Conservation (phyloP, 2,113 vertebrate genomes). For the Corapipo altera region DNA sequence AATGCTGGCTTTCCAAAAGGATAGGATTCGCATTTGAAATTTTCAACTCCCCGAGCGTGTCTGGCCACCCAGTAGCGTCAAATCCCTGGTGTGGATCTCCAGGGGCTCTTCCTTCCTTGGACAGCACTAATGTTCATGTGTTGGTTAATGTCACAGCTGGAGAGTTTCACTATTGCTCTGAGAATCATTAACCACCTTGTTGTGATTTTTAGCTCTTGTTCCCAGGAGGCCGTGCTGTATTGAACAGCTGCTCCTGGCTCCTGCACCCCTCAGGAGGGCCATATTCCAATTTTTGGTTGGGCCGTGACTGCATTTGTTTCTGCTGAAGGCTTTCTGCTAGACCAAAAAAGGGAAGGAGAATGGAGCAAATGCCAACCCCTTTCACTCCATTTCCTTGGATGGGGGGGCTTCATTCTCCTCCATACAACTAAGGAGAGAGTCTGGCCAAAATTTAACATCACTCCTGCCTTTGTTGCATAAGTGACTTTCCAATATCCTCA, state of each 20-base stretch:
- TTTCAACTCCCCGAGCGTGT: neutral
- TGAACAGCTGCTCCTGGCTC: conserved; percentile 68
- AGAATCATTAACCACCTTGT: conserved; percentile 67
- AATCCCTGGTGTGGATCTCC: conserved; percentile 42
- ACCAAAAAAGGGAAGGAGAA: conserved; percentile 62
- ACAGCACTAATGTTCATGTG: conserved; percentile 40
- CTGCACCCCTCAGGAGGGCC: conserved; percentile 48
- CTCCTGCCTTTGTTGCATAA: conserved; percentile 50
- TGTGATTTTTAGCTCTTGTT: conserved; percentile 52
- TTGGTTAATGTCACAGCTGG: conserved; percentile 68
- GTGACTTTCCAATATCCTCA: conserved; percentile 46
- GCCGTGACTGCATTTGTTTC: conserved; percentile 20
- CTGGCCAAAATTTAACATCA: conserved; percentile 50
- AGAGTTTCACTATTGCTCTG: conserved; percentile 61
- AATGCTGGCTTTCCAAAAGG: conserved; percentile 4
- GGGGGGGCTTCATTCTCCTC: neutral
- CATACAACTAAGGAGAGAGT: neutral
- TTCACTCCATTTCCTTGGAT: conserved; percentile 31
- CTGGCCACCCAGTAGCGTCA: conserved; percentile 18
- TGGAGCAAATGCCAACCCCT: conserved; percentile 34
- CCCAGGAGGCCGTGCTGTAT: conserved; percentile 42
- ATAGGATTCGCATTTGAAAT: neutral
- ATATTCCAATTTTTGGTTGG: conserved; percentile 61
- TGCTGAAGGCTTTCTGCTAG: conserved; percentile 50
- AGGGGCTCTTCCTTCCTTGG: conserved; percentile 59